Conservation (phyloP, 2,888 invertebrate genomes). For the Stenichneumon culpator region DNA sequence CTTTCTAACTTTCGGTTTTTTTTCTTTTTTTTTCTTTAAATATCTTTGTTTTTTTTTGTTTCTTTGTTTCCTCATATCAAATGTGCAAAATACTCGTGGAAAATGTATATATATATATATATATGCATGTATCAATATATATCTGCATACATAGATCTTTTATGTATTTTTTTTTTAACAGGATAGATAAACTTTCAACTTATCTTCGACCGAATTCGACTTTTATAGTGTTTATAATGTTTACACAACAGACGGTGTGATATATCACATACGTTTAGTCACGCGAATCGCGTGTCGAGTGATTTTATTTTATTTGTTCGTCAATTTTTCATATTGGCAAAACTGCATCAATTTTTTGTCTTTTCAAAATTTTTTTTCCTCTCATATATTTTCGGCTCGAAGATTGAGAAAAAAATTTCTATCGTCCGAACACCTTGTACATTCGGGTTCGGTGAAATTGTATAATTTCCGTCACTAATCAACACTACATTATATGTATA, state of each 20-base stretch:
- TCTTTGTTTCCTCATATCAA: constrained; percentile 79
- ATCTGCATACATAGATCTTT: constrained; percentile 71
- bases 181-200: constrained; percentile 48
- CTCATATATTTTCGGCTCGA: constrained; percentile 19
- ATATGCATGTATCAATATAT: constrained; percentile 73
- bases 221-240: constrained; percentile 4
- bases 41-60: constrained; percentile 60
- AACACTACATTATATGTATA: constrained; percentile 79
- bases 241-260: constrained; percentile 18
- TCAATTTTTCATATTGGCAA: not conserved
- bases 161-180: constrained; percentile 64
- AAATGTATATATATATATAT: constrained; percentile 80
- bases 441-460: constrained; percentile 73
- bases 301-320: constrained; percentile 8
- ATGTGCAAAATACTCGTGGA: constrained; percentile 85
- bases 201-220: constrained; percentile 49
- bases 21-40: constrained; percentile 67
- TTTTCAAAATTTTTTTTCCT: constrained; percentile 11
- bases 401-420: constrained; percentile 15
- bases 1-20: constrained; percentile 66
- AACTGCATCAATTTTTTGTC: not conserved
- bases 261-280: constrained; percentile 11
- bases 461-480: constrained; percentile 79
- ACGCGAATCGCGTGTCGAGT: not conserved
- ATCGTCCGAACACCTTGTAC: constrained; percentile 52